Evolutionary conservation across 1,140 invertebrate species (phyloP).

Genomic region (Lerema accius): DNA sequence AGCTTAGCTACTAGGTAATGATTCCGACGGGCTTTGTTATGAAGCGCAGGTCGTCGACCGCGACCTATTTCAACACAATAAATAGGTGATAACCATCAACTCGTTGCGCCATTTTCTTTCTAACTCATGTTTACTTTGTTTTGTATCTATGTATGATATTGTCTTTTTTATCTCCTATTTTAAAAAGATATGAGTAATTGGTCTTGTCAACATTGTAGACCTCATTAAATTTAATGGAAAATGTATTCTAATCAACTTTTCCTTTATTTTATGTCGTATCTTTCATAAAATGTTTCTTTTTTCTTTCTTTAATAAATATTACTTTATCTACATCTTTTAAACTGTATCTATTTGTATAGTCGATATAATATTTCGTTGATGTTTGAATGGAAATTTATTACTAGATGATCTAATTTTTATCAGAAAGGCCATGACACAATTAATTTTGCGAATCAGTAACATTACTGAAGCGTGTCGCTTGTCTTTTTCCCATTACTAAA

Average conservation of each 20-base stretch:
- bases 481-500: constrained; percentile 61
- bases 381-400: neutral
- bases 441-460: constrained; percentile 11
- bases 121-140: neutral
- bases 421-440: constrained; percentile 40
- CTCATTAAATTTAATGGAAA: too few relatives aligned
- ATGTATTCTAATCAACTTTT: too few relatives aligned
- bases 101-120: constrained; percentile 22
- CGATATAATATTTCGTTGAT: too few relatives aligned
- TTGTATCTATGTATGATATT: neutral
- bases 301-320: too few relatives aligned
- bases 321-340: too few relatives aligned
- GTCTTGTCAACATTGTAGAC: too few relatives aligned
- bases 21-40: constrained; percentile 31
- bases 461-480: constrained; percentile 13
- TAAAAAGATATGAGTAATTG: too few relatives aligned
- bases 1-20: neutral
- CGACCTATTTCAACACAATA: constrained; percentile 65
- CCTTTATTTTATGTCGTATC: too few relatives aligned
- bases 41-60: constrained; percentile 52
- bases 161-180: too few relatives aligned
- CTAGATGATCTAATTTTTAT: neutral
- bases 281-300: too few relatives aligned
- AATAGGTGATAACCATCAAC: constrained; percentile 61
- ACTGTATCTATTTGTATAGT: too few relatives aligned